phyloP scores from a whole-genome alignment of 2,797 vertebrate species.

The Catostomus latipinnis region DNA sequence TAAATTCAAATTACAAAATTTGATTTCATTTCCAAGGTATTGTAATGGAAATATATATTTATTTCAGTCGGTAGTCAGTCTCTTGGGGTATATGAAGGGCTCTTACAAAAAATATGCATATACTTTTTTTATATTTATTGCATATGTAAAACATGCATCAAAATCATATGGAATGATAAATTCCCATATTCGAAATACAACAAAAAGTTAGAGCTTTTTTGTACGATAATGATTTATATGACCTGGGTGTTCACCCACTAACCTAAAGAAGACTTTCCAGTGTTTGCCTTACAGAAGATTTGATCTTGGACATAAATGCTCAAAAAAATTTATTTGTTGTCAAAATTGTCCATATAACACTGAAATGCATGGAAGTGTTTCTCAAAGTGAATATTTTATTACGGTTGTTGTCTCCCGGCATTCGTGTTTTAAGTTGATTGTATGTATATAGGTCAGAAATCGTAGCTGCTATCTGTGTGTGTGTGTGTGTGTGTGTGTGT shows the following conservation, averaged over 20 bases:
- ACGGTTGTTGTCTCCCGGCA: not conserved
- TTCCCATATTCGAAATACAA: constrained; percentile 1
- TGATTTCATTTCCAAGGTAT: not conserved
- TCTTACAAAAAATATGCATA: constrained; percentile 28
- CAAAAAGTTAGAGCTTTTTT: not conserved
- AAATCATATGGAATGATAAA: not conserved
- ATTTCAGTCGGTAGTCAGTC: not conserved
- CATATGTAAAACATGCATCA: not conserved
- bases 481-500: not conserved
- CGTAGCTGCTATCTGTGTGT: not conserved
- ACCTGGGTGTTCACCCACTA: no score
- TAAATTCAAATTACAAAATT: not conserved
- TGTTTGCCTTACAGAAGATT: no score
- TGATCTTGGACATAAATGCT: no score
- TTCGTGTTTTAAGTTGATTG: not conserved
- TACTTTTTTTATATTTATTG: not conserved
- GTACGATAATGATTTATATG: no score
- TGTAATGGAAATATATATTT: not conserved
- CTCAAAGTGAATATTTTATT: not conserved
- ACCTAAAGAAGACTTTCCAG: no score
- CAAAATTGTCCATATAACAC: not conserved
- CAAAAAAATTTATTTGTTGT: not conserved
- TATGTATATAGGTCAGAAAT: constrained; percentile 9
- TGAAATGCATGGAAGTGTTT: not conserved
- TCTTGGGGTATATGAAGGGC: not conserved